These are phyloP conservation scores for Pachypsylla venusta DNA, from an alignment of 1,140 invertebrate genomes.

Conservation along the genomic window DNA sequence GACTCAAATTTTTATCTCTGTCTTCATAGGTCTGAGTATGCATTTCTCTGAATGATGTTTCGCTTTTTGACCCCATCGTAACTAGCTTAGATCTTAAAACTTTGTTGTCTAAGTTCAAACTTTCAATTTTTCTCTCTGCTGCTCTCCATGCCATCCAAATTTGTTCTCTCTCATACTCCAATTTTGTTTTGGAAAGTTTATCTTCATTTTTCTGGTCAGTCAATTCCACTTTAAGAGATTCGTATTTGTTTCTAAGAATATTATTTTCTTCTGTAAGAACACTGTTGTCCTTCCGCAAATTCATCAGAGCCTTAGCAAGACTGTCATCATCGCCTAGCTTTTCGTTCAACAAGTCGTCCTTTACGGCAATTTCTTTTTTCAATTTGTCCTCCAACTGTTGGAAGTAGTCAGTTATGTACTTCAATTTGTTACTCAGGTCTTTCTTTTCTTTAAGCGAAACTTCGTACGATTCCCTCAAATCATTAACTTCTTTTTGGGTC, in stretches of 20 bases:
- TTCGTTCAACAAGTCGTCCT: not conserved
- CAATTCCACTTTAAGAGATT: conserved; percentile 5
- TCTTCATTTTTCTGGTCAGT: conserved; percentile 7
- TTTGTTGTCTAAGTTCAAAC: conserved; percentile 2
- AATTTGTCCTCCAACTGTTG: conserved; percentile 2
- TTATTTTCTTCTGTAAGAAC: not conserved
- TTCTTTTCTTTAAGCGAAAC: not conserved
- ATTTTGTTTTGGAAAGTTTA: not conserved
- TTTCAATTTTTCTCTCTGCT: conserved; percentile 7
- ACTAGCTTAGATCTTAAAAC: not conserved
- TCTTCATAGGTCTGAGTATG: conserved; percentile 4
- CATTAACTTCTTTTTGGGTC: conserved; percentile 1
- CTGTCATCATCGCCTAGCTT: conserved; percentile 7
- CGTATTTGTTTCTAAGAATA: not conserved
- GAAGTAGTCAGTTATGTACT: not conserved
- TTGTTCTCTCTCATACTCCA: conserved; percentile 3
- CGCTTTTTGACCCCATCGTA: not conserved
- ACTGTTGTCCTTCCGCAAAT: not conserved
- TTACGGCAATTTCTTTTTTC: not conserved
- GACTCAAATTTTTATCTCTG: not conserved
- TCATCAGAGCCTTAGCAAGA: conserved; percentile 4
- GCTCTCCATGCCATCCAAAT: conserved; percentile 7
- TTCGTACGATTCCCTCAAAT: not conserved
- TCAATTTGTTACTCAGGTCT: not conserved
- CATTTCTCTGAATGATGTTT: not conserved